A percentile compares a stretch with the other conserved stretches of the same genome.
Evolutionary conservation across 35 echinoderm and acorn worm species (phyloP).

Genomic region (Heliocidaris erythrogramma): DNA sequence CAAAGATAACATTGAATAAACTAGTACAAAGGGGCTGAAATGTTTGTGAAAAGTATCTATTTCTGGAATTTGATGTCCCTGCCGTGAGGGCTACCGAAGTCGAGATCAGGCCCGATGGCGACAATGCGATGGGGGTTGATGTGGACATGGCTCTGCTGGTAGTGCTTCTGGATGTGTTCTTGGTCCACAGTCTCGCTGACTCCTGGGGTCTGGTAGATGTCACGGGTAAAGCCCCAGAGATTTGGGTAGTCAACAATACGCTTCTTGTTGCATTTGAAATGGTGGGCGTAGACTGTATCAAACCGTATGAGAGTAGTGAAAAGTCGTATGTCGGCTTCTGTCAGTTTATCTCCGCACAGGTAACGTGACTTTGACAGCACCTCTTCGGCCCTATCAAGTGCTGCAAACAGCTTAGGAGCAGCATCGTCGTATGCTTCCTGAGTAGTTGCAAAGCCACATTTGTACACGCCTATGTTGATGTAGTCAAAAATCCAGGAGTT

Average conservation of each 20-base stretch:
- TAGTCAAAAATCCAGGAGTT: slow-evolving; percentile 85
- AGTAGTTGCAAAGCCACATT: slow-evolving; percentile 71
- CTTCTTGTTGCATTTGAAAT: slow-evolving; percentile 99
- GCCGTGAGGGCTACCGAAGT: slow-evolving; percentile 74
- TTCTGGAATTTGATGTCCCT: slow-evolving; percentile 48
- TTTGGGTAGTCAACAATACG: slow-evolving; percentile 88
- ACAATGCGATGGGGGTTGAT: slow-evolving; percentile 82
- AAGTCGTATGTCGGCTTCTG: slow-evolving; percentile 84
- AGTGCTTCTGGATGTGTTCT: slow-evolving; percentile 92
- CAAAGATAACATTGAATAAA: no score
- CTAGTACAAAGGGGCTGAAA: no score
- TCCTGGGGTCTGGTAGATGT: slow-evolving; percentile 66
- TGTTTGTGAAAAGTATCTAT: neutral
- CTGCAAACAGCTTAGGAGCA: slow-evolving; percentile 69
- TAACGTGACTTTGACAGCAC: slow-evolving; percentile 71
- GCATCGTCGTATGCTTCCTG: slow-evolving; percentile 90
- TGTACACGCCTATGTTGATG: slow-evolving; percentile 94
- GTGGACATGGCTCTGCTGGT: slow-evolving; percentile 65
- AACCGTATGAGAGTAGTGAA: slow-evolving; percentile 81
- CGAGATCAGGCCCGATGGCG: slow-evolving; percentile 84
- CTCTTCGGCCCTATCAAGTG: slow-evolving; percentile 78
- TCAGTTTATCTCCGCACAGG: slow-evolving; percentile 70
- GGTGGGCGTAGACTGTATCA: slow-evolving; percentile 82
- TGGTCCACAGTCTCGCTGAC: slow-evolving; percentile 76
- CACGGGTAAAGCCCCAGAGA: slow-evolving; percentile 82